Evolutionary conservation across 2,113 vertebrate genomes (phyloP).

Genomic region (Microtus ochrogaster): DNA sequence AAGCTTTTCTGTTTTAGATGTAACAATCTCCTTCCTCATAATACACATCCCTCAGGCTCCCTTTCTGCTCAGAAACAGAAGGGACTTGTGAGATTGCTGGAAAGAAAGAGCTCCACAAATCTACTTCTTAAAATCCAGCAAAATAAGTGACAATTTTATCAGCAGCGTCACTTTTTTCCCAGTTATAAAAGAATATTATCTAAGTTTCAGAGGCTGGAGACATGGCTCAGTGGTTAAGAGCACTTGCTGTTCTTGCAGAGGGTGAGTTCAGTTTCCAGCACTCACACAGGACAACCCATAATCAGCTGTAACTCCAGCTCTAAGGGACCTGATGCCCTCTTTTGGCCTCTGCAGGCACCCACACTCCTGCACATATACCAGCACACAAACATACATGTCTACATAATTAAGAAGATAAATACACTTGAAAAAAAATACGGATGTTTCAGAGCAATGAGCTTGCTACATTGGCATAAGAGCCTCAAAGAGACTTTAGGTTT

Average conservation of each 20-base stretch:
- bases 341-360: neutral
- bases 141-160: neutral
- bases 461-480: neutral
- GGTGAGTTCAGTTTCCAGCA: neutral
- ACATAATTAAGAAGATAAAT: neutral
- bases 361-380: no score
- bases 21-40: neutral
- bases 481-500: neutral
- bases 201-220: neutral
- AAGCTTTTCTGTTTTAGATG: constrained; percentile 53
- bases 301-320: no score
- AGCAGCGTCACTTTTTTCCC: neutral
- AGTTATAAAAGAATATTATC: neutral
- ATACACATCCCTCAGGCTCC: neutral
- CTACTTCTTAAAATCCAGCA: constrained; percentile 22
- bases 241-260: neutral
- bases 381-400: no score
- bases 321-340: no score
- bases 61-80: neutral
- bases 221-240: neutral
- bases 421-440: neutral
- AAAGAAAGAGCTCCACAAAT: constrained; percentile 15
- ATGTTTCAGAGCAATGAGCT: neutral
- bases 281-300: neutral
- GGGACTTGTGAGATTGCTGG: neutral